Percentiles rank a stretch among this genome's conserved stretches.
Conservation (phyloP, 2,888 invertebrate genomes). For the Papilio gigon region DNA sequence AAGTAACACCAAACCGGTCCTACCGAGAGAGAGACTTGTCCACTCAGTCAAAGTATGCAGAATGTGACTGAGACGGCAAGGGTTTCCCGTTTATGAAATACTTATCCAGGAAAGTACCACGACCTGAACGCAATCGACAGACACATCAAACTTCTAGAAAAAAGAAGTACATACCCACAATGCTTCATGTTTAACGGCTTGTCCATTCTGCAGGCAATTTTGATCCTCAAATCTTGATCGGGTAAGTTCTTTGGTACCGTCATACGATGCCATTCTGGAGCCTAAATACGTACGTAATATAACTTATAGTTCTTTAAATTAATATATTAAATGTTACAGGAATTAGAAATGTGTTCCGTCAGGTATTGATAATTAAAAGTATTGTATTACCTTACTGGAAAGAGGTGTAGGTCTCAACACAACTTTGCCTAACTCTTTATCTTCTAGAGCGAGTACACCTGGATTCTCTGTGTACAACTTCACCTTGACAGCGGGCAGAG, state of each 20-base stretch:
- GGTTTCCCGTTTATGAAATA: not conserved
- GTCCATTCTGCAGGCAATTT: conserved; percentile 99
- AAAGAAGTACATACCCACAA: conserved; percentile 87
- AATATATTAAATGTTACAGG: not conserved
- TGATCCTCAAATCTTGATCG: conserved; percentile 97
- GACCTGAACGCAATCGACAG: no score
- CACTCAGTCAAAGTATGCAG: not conserved
- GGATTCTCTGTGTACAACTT: conserved; percentile 99
- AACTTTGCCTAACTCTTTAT: conserved; percentile 98
- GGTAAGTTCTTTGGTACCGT: conserved; percentile 95
- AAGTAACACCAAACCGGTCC: not conserved
- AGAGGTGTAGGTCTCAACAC: conserved; percentile 92
- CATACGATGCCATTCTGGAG: conserved; percentile 99
- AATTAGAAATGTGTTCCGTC: not conserved
- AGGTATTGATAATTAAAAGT: not conserved
- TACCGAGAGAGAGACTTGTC: not conserved
- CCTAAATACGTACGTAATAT: conserved; percentile 71
- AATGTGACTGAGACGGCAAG: not conserved
- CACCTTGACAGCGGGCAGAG: conserved; percentile 98
- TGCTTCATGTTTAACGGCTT: conserved; percentile 99
- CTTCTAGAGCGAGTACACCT: conserved; percentile 98
- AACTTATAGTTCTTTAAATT: not conserved
- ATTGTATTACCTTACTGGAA: conserved; percentile 87
- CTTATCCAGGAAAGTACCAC: not conserved
- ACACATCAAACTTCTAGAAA: no score